Evolutionary conservation across 1,140 invertebrate genomes (phyloP).

Genomic region (Ceratosolen fusciceps): DNA sequence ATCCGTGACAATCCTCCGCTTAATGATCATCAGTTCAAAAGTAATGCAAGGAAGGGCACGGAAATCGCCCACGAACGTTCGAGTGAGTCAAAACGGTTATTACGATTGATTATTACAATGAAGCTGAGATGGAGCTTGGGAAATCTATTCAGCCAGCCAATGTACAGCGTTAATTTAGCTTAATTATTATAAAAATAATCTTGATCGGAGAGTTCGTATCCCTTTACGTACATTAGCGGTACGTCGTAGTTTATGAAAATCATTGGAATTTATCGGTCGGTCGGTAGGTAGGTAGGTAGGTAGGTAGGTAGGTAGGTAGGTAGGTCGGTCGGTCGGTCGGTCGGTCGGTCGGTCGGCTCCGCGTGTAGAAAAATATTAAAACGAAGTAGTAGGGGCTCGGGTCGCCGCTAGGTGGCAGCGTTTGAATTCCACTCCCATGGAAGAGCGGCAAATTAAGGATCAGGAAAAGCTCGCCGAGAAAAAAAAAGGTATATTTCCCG

Average conservation of each 20-base stretch:
- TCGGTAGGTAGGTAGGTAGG: too few relatives aligned
- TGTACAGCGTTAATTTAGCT: not conserved
- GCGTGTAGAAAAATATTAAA: not conserved
- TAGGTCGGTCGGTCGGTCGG: too few relatives aligned
- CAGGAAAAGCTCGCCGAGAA: not conserved
- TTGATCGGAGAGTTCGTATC: not conserved
- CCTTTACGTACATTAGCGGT: not conserved
- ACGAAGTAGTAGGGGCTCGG: not conserved
- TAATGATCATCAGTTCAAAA: too few relatives aligned
- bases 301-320: too few relatives aligned
- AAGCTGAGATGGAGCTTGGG: not conserved
- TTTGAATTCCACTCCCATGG: not conserved
- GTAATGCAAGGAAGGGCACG: too few relatives aligned
- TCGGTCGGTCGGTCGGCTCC: not conserved
- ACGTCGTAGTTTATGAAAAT: not conserved
- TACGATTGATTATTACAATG: not conserved
- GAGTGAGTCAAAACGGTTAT: not conserved
- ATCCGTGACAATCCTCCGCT: too few relatives aligned
- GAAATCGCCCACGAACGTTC: too few relatives aligned
- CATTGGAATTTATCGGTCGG: not conserved
- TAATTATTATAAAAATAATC: constrained; percentile 23
- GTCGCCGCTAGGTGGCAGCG: not conserved
- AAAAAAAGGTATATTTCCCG: too few relatives aligned
- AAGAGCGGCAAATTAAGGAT: not conserved
- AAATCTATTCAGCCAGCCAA: not conserved